phyloP scores from a whole-genome alignment of 2,113 vertebrate species.

The Numenius arquata region DNA sequence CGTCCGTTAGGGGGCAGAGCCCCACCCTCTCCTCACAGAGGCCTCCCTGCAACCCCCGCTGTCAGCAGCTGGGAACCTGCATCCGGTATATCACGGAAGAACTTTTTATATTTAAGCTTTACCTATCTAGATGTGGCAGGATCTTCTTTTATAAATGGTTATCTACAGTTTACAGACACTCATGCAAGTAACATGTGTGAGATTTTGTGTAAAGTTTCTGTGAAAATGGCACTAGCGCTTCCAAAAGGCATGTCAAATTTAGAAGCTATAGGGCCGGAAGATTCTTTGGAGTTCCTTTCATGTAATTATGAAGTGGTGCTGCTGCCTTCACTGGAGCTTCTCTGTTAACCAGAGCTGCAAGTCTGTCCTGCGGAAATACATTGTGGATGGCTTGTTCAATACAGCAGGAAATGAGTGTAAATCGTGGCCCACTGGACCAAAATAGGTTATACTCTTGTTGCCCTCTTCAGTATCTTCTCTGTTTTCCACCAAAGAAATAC shows the following conservation, averaged over 20 bases:
- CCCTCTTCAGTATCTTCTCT: background rate
- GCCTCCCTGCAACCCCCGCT: background rate
- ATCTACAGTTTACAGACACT: background rate
- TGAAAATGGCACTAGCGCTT: background rate
- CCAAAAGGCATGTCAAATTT: background rate
- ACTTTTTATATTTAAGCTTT: background rate
- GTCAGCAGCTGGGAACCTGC: rapidly evolving
- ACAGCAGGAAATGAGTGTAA: background rate
- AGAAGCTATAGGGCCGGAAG: background rate
- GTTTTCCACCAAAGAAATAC: background rate
- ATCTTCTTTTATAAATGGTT: background rate
- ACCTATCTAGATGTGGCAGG: background rate
- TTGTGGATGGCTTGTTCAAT: background rate
- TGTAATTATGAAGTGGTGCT: background rate
- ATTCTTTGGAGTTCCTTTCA: background rate
- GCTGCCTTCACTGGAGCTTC: background rate
- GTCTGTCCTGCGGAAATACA: background rate
- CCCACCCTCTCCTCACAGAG: rapidly evolving
- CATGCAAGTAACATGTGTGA: background rate
- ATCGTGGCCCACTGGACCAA: background rate
- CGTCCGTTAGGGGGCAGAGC: rapidly evolving
- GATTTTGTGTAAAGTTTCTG: background rate
- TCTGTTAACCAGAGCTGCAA: background rate
- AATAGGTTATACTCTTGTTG: background rate
- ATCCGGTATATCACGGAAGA: rapidly evolving